These are phyloP conservation scores for Petrolisthes cinctipes DNA, from an alignment of 2,888 invertebrate genomes.

Conservation along the genomic window DNA sequence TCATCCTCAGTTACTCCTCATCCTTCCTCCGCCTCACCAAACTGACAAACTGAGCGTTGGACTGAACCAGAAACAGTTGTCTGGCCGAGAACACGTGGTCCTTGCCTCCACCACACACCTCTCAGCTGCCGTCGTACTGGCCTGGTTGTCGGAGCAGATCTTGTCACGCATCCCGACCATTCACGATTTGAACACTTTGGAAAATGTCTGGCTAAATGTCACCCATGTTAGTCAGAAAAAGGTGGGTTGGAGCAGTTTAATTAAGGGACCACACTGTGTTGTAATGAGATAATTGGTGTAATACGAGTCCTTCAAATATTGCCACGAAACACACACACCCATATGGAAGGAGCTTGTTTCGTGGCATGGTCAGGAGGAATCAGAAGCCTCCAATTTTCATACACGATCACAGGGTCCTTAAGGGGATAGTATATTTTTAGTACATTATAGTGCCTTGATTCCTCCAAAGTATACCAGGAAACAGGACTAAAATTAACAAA, in stretches of 20 bases:
- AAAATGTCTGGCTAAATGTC: constrained; percentile 68
- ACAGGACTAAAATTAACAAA: too few species aligned
- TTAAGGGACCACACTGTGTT: too few species aligned
- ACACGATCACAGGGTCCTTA: too few species aligned
- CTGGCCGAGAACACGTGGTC: constrained; percentile 39
- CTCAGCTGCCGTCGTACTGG: constrained; percentile 65
- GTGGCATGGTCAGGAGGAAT: too few species aligned
- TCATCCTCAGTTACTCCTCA: constrained; percentile 71
- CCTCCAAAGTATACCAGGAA: too few species aligned
- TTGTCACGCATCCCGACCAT: constrained; percentile 70
- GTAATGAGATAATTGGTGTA: too few species aligned
- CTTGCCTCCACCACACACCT: constrained; percentile 45
- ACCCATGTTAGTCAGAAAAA: constrained; percentile 67
- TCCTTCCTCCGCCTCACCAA: constrained; percentile 71
- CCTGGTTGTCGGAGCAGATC: constrained; percentile 72
- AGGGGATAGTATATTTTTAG: too few species aligned
- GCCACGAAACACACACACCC: too few species aligned
- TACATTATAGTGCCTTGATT: too few species aligned
- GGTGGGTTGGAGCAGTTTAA: constrained; percentile 23
- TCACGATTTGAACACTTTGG: constrained; percentile 68
- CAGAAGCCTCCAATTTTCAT: too few species aligned
- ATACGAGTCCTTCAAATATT: too few species aligned
- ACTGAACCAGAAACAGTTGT: background rate
- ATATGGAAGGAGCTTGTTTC: too few species aligned
- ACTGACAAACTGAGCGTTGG: constrained; percentile 15